These are phyloP conservation scores for Neomorphus geoffroyi DNA, from an alignment of 2,797 vertebrate genomes.

Conservation along the genomic window DNA sequence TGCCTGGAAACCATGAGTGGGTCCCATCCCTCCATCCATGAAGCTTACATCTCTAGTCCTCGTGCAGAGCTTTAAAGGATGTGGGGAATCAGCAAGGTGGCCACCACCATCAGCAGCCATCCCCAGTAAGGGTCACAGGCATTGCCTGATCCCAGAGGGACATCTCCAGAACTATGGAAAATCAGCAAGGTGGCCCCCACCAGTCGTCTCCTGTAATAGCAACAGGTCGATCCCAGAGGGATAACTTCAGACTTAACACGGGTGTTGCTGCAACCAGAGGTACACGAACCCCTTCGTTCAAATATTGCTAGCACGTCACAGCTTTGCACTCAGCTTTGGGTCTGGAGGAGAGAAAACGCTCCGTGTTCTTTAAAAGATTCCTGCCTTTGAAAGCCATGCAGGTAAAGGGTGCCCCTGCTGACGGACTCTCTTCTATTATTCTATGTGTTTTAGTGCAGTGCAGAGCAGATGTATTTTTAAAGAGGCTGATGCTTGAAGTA, in stretches of 20 bases:
- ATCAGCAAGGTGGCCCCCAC: no score
- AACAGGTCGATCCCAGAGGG: no score
- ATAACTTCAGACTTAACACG: no score
- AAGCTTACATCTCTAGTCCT: background rate
- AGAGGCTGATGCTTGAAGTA: slow-evolving; percentile 13
- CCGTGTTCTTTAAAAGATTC: background rate
- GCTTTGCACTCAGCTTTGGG: background rate
- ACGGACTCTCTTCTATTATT: slow-evolving; percentile 57
- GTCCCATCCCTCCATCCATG: background rate
- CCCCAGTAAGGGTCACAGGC: background rate
- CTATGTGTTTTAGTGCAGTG: slow-evolving; percentile 26
- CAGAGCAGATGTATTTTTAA: slow-evolving; percentile 62
- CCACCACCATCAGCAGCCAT: background rate
- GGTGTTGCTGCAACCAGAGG: background rate
- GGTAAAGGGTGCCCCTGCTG: background rate
- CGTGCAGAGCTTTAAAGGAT: background rate
- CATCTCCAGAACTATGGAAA: background rate
- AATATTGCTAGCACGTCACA: background rate
- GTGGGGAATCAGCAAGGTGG: background rate
- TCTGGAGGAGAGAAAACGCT: background rate
- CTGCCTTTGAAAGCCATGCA: slow-evolving; percentile 4
- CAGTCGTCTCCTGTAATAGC: no score
- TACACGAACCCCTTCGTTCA: fast-evolving
- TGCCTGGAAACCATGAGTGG: background rate
- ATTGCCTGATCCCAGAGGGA: background rate